Evolutionary conservation across 2,888 invertebrate species (phyloP).

Genomic region (Pandemis corylana): DNA sequence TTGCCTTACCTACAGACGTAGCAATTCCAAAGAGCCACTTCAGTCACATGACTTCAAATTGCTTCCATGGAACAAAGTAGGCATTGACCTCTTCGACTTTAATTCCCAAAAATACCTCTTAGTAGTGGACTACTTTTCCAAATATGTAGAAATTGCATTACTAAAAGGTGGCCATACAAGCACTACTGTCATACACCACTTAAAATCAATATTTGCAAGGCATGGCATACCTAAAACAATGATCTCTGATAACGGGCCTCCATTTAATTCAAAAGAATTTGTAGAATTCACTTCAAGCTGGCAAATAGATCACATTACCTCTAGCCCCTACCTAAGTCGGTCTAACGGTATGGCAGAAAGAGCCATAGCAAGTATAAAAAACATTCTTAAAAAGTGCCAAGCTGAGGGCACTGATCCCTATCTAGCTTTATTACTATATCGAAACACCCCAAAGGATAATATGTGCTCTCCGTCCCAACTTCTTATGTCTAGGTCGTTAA

Average conservation of each 20-base stretch:
- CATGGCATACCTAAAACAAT: conserved; percentile 36
- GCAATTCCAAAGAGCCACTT: conserved; percentile 16
- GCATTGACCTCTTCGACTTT: conserved; percentile 43
- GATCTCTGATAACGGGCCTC: not conserved
- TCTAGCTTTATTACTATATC: not conserved
- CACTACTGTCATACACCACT: not conserved
- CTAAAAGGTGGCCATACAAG: not conserved
- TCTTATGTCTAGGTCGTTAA: not conserved
- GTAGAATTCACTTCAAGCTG: not conserved
- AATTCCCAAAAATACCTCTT: conserved; percentile 37
- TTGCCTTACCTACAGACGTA: conserved; percentile 25
- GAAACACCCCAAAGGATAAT: not conserved
- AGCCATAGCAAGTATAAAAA: not conserved
- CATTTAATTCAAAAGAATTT: conserved; percentile 2
- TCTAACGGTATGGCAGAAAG: conserved; percentile 11
- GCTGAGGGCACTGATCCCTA: not conserved
- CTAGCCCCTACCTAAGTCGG: conserved; percentile 12
- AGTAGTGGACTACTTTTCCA: conserved; percentile 42
- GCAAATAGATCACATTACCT: not conserved
- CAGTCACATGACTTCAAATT: conserved; percentile 29
- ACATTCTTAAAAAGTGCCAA: not conserved
- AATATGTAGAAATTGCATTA: conserved; percentile 38
- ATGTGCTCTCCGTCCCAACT: not conserved
- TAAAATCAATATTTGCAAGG: conserved; percentile 42
- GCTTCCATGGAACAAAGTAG: conserved; percentile 36